Conservation (phyloP, 2,797 vertebrate species). For the Leptatherina wallacei region DNA sequence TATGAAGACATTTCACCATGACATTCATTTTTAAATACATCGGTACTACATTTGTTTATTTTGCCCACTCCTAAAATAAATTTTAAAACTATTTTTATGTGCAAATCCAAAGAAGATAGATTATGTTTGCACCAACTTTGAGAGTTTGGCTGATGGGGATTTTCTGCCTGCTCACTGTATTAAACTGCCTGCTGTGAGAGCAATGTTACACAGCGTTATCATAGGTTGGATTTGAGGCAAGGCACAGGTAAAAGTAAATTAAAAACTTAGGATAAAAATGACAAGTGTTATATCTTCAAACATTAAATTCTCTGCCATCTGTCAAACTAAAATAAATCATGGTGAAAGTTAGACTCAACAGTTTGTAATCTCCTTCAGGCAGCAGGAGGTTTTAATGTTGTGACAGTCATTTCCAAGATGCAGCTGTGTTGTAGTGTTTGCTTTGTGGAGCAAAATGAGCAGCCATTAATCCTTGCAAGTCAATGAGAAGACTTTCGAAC, state of each 20-base stretch:
- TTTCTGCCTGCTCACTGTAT: background rate
- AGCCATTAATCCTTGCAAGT: conserved; percentile 36
- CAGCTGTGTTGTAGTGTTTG: conserved; percentile 21
- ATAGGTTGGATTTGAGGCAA: background rate
- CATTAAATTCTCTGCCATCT: conserved; percentile 22
- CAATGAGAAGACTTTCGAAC: conserved; percentile 21
- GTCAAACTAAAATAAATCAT: background rate
- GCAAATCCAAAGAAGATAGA: background rate
- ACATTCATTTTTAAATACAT: conserved; percentile 6
- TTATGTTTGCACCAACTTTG: background rate
- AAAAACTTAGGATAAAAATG: conserved; percentile 1
- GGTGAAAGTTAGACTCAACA: conserved; percentile 17
- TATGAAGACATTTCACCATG: conserved; percentile 11
- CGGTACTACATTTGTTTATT: background rate
- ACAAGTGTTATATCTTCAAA: background rate
- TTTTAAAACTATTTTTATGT: background rate
- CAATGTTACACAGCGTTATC: background rate
- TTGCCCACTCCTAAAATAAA: background rate
- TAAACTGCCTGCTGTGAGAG: background rate
- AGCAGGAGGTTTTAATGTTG: conserved; percentile 23
- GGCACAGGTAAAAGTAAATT: conserved; percentile 2
- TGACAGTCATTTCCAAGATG: conserved; percentile 31
- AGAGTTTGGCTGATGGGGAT: background rate
- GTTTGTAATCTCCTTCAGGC: conserved; percentile 26
- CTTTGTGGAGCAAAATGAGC: conserved; percentile 27